These are phyloP conservation scores for Sweltsa coloradensis DNA, from an alignment of 1,140 invertebrate species.

Conservation along the genomic window DNA sequence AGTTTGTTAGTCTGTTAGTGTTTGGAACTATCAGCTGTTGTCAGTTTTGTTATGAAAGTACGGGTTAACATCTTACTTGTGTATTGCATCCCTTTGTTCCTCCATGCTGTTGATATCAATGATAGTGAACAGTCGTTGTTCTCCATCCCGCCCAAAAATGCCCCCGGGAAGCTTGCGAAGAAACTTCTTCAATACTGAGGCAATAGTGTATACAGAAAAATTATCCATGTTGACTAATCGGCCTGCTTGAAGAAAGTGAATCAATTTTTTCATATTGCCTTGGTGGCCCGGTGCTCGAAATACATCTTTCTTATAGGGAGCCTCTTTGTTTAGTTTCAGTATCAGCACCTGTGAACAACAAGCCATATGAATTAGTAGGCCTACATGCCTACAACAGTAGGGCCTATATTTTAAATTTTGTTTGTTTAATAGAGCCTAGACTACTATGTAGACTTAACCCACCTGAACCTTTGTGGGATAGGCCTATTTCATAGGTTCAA, in stretches of 20 bases:
- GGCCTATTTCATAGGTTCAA: no score
- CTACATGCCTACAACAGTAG: no score
- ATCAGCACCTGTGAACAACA: slow-evolving; percentile 60
- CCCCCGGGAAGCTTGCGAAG: slow-evolving; percentile 94
- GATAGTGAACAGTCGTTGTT: slow-evolving; percentile 80
- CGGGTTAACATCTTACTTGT: slow-evolving; percentile 49
- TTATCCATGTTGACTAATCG: slow-evolving; percentile 94
- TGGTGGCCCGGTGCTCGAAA: slow-evolving; percentile 90
- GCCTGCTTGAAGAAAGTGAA: slow-evolving; percentile 80
- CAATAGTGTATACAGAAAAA: slow-evolving; percentile 96
- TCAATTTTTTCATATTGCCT: slow-evolving; percentile 90
- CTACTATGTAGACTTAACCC: no score
- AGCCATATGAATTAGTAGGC: no score
- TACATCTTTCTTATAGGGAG: slow-evolving; percentile 81
- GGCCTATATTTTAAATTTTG: no score
- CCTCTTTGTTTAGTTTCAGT: slow-evolving; percentile 89
- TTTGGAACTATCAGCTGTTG: no score
- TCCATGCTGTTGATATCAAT: slow-evolving; percentile 65
- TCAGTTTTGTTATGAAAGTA: background rate
- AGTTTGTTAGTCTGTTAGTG: no score
- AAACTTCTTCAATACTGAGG: slow-evolving; percentile 95
- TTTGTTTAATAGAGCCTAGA: no score
- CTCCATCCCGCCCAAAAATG: slow-evolving; percentile 82
- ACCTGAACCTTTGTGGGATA: no score
- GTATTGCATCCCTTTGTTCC: slow-evolving; percentile 82